Base-by-base conservation (phyloP, 2,113 vertebrate species). In the Helogale parvula region DNA sequence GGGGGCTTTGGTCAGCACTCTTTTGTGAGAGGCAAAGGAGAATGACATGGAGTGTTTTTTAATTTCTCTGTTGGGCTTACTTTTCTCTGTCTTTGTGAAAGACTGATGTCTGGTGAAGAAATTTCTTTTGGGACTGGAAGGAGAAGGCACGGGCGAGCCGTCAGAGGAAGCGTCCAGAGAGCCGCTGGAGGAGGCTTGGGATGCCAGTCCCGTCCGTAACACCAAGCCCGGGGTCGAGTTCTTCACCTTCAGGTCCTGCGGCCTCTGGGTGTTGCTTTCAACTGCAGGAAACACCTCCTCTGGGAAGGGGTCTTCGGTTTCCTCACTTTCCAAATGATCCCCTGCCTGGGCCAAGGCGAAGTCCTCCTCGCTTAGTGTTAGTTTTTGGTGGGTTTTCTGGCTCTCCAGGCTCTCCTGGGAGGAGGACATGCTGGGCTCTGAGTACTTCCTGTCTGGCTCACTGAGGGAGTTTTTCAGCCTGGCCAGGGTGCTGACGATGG, bases 341-440 rank as follows among this genome's bases (percentile, higher is more conserved):
- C 97, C 94, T 7, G 97, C 96, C 47, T 17, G 93, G 57, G 97
- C 97, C 95, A 97, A 0, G 0, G 99, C 98, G 98, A 99, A 99
- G 98, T 99, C 98, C 2, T 99, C 99, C 2, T 99, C 99, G 60
- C 99, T 99, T 95, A 99, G 99, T 8, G 99, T 99, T 69, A 99
- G 98, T 72, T 98, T 98, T 54, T 98, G 97, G 41, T 91, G 97
- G 35, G 94, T 89, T 3, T 98, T 98, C 11, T 84, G 93, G 6
- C 88, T 65, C 11, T 98, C 97, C 5, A 97, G 98, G 88, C 10
- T 11, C 35, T 96, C 95, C 38, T 69, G 97, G 7, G 98, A 98
- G 92, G 98, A 96, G 0, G 98, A 87, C 87, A 99, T 97, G 97
- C 98, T 99, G 96, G 99, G 99, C 84, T 99, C 99, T 0, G 99